Base-by-base conservation (phyloP, 2,113 vertebrate species). In the Speoplatyrhinus poulsoni region DNA sequence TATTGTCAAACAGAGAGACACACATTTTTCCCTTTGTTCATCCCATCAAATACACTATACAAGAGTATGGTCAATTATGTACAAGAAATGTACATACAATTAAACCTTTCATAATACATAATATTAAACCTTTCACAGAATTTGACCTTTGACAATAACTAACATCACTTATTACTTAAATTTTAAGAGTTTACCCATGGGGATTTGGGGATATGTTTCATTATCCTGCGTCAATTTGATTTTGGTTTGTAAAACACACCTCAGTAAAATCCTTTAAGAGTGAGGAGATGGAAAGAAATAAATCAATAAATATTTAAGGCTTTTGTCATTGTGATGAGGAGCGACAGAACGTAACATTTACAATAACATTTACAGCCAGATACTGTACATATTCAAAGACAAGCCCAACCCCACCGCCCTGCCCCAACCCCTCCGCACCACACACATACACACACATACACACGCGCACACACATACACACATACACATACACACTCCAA, bases 301-400 rank as follows among this genome's bases (percentile, higher is more conserved):
- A 85, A 71, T 76, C 69, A 84, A 91, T 93, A 73, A 85, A 82
- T 86, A 85, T 92, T 93, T 96, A 96, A 97, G 95, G 95, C 95
- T 94, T 96, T 94, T 94, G 93, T 96, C 92, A 91, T 95, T 93
- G 92, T 91, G 84, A 93, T 92, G 93, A 93, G 88, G 92, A 89
- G 89, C 32, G 12, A 92, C 86, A 91, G 92, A 95, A 91, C 88
- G 90, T 86, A 88, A 92, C 89, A 89, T 86, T 85, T 87, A 92
- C 90, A 87, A 71, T 47, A 47, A 88, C 87, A 86, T 89, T 85
- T 87, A 89, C 81, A 87, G 72, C 76, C 57, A 26, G 64, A 48
- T 60, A 83, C 93, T 94, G 92, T 89, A 89, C 89, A 84, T 55
- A 56, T 49, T 61, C 59, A 19, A 63, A 57, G n/a, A 33, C n/a